phyloP scores from a whole-genome alignment of 2,888 invertebrate genomes.

The Cylindroiulus punctatus region DNA sequence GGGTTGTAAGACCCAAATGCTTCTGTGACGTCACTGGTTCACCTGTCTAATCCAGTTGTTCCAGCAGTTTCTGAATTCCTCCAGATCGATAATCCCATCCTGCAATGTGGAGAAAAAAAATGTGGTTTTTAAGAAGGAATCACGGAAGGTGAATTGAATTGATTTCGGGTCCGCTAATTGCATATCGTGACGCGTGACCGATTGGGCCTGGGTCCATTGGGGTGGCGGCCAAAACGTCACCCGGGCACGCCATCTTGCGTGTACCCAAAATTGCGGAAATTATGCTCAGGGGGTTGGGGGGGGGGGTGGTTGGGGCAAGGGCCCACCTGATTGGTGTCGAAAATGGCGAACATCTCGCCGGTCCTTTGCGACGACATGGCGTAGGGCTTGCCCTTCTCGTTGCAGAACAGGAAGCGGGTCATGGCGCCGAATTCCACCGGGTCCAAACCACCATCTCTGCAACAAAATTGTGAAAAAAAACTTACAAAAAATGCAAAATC shows the following conservation, averaged over 20 bases:
- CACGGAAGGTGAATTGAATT: background rate
- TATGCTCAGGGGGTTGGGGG: background rate
- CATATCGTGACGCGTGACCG: constrained; percentile 4
- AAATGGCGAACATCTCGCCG: constrained; percentile 81
- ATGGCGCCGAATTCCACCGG: constrained; percentile 81
- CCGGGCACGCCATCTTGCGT: background rate
- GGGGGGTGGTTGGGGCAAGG: too few relatives aligned
- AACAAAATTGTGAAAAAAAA: background rate
- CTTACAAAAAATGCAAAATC: too few relatives aligned
- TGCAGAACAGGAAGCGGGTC: constrained; percentile 85
- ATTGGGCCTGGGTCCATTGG: background rate
- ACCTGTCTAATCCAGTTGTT: constrained; percentile 87
- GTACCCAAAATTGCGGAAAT: background rate
- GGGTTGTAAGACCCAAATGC: too few relatives aligned
- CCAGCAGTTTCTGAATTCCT: constrained; percentile 88
- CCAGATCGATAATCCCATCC: constrained; percentile 74
- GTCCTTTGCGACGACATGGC: constrained; percentile 77
- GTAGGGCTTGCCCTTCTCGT: constrained; percentile 86
- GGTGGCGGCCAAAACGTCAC: background rate
- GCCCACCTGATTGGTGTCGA: constrained; percentile 75
- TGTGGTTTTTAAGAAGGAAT: background rate
- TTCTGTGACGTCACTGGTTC: background rate
- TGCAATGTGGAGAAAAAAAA: constrained; percentile 55
- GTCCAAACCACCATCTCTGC: constrained; percentile 80
- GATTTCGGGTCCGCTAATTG: background rate